These are phyloP conservation scores for Malurus melanocephalus DNA, from an alignment of 2,113 vertebrate species.

Conservation along the genomic window DNA sequence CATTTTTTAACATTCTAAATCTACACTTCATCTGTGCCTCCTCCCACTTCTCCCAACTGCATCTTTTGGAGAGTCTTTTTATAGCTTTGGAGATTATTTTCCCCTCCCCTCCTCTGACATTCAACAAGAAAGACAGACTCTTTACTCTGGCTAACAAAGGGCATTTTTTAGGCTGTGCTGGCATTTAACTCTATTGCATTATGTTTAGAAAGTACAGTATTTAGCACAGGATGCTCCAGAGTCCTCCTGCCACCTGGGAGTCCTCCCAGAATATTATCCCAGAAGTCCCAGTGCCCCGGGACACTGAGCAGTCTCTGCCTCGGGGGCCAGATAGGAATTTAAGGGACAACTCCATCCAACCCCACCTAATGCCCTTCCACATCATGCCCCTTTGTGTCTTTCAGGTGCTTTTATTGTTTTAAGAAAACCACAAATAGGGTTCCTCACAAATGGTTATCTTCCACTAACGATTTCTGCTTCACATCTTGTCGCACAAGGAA, in stretches of 20 bases:
- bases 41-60: slow-evolving; percentile 4
- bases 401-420: not conserved
- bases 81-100: slow-evolving; percentile 15
- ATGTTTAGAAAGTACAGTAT: not conserved
- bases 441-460: not conserved
- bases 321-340: not conserved
- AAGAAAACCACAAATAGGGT: not conserved
- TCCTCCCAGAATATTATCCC: not conserved
- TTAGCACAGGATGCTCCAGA: not conserved
- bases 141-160: slow-evolving; percentile 4
- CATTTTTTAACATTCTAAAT: slow-evolving; percentile 61
- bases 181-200: not conserved
- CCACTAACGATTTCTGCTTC: not conserved
- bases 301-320: not conserved
- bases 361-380: not conserved
- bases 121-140: not conserved
- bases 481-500: not conserved
- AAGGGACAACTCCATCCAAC: not conserved
- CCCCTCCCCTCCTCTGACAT: not conserved
- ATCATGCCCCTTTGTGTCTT: not conserved
- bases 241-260: not conserved
- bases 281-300: not conserved
- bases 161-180: not conserved
- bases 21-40: slow-evolving; percentile 27
- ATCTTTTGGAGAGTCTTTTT: slow-evolving; percentile 43